A percentile compares a stretch with the other conserved stretches of the same genome.
Evolutionary conservation across 2,797 vertebrate species (phyloP).

Genomic region (Pagetopsis macropterus): DNA sequence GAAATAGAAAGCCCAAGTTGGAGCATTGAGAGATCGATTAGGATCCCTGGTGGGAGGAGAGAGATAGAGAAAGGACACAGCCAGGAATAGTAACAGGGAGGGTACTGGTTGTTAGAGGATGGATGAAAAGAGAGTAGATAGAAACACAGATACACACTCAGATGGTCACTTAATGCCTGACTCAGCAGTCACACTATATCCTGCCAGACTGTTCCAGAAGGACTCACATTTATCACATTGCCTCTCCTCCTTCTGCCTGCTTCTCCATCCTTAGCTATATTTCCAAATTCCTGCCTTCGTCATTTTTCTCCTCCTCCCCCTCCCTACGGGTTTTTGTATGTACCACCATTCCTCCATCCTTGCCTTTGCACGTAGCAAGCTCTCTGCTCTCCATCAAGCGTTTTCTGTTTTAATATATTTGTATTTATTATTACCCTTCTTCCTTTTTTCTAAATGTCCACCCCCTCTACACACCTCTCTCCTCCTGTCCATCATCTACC

Average conservation of each 20-base stretch:
- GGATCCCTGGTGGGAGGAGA: conserved; percentile 23
- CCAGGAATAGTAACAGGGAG: conserved; percentile 45
- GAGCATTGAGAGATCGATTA: conserved; percentile 35
- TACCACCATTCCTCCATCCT: conserved; percentile 13
- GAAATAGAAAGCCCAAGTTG: conserved; percentile 2
- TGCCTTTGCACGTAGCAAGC: background rate
- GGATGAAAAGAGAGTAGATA: conserved; percentile 3
- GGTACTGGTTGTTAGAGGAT: conserved; percentile 25
- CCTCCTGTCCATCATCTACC: conserved; percentile 19
- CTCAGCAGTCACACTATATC: conserved; percentile 49
- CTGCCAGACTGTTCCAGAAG: conserved; percentile 52
- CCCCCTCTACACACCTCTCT: conserved; percentile 10
- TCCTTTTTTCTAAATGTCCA: conserved; percentile 6
- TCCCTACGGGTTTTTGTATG: background rate
- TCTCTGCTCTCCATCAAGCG: background rate
- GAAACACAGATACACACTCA: conserved; percentile 31
- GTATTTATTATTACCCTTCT: background rate
- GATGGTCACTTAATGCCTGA: conserved; percentile 46
- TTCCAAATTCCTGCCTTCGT: conserved; percentile 28
- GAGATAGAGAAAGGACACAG: conserved; percentile 40
- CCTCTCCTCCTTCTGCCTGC: conserved; percentile 26
- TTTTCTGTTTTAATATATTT: background rate
- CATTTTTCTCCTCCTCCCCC: background rate
- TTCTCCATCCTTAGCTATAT: background rate
- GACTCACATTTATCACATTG: conserved; percentile 30